phyloP scores from a whole-genome alignment of 2,888 invertebrate genomes.

The Apodemia mormo region DNA sequence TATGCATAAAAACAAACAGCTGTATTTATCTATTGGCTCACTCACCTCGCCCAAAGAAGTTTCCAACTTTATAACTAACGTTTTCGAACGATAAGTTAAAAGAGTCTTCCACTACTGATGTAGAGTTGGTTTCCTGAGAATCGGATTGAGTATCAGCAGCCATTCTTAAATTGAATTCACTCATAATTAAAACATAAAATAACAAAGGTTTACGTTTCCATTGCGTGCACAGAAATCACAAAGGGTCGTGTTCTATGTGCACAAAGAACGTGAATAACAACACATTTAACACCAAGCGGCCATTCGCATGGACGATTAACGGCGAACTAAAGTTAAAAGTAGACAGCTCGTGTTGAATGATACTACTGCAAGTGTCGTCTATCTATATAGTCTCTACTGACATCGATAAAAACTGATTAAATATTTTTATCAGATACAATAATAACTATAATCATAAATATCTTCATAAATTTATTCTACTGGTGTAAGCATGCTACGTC shows the following conservation, averaged over 20 bases:
- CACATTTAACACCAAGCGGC: conserved; percentile 40
- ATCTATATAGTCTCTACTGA: not conserved
- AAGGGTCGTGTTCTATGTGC: conserved; percentile 60
- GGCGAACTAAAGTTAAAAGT: conserved; percentile 36
- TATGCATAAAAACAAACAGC: not conserved
- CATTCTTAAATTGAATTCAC: conserved; percentile 44
- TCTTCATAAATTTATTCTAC: not conserved
- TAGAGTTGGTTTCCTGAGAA: conserved; percentile 65
- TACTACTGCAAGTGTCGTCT: not conserved
- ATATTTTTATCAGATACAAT: too few relatives aligned
- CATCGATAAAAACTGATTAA: conserved; percentile 8
- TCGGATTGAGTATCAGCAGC: conserved; percentile 62
- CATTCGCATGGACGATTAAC: conserved; percentile 45
- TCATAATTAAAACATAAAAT: conserved; percentile 19
- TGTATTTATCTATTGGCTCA: conserved; percentile 30
- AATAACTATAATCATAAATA: not conserved
- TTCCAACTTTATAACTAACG: conserved; percentile 84
- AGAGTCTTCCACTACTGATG: conserved; percentile 66
- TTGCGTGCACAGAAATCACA: conserved; percentile 54
- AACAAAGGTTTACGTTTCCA: conserved; percentile 50
- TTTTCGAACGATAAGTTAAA: conserved; percentile 86
- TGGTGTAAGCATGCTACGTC: not conserved
- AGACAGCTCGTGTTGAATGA: conserved; percentile 36
- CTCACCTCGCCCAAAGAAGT: conserved; percentile 79
- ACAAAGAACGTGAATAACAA: conserved; percentile 54